Conservation (phyloP, 2,888 invertebrate species). For the Acanthosepion lycidas region DNA sequence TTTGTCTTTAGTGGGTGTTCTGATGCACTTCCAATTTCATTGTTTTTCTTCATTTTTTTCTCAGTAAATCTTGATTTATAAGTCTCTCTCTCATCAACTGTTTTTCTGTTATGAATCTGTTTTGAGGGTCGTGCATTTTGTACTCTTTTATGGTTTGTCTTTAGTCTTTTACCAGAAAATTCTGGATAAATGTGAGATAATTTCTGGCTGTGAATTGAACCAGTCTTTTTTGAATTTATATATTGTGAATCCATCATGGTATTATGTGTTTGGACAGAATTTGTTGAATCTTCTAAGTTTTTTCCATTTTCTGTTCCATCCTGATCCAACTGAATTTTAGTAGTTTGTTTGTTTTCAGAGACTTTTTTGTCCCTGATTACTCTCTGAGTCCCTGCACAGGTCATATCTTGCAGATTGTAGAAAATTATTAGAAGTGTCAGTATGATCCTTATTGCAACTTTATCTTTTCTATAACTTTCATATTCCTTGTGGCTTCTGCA, state of each 20-base stretch:
- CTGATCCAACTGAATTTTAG: background rate
- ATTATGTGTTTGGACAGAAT: background rate
- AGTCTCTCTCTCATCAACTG: background rate
- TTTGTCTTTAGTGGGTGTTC: background rate
- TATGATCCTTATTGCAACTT: background rate
- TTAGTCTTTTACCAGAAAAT: background rate
- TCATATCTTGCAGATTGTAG: background rate
- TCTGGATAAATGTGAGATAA: background rate
- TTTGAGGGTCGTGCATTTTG: background rate
- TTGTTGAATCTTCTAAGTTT: background rate
- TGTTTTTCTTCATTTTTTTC: background rate
- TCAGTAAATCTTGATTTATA: background rate
- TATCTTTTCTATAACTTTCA: background rate
- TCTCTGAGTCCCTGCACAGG: background rate
- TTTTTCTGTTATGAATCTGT: background rate
- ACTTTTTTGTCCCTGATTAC: background rate
- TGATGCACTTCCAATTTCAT: background rate
- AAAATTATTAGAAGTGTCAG: background rate
- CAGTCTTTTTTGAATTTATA: background rate
- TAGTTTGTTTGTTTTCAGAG: background rate
- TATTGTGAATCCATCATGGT: background rate
- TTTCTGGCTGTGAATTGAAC: background rate
- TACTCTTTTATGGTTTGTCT: background rate
- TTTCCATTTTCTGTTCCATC: background rate
- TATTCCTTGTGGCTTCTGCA: background rate